Conservation (phyloP, 2,113 vertebrate genomes). For the Deroptyus accipitrinus region DNA sequence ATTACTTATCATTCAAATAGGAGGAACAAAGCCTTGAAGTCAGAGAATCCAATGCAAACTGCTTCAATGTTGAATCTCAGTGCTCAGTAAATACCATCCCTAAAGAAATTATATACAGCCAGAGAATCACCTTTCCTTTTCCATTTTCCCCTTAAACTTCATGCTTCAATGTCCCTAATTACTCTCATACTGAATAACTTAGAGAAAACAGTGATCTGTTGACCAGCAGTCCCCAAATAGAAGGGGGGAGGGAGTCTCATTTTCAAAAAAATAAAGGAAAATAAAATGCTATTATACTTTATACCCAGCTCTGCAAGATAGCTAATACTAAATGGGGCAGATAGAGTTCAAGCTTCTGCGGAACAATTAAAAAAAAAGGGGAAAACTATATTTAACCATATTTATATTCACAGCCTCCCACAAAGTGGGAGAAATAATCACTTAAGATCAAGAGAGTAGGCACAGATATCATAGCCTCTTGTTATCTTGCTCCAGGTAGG, state of each 20-base stretch:
- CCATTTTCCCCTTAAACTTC: neutral
- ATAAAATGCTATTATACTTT: neutral
- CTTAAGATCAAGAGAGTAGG: neutral
- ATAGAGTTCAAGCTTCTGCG: neutral
- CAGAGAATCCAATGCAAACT: neutral
- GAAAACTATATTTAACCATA: constrained; percentile 21
- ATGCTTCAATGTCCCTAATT: neutral
- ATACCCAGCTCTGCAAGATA: neutral
- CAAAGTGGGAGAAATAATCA: neutral
- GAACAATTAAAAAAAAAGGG: neutral
- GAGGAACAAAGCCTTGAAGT: constrained; percentile 29
- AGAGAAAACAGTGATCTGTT: neutral
- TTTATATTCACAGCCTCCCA: constrained; percentile 5
- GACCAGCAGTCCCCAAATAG: neutral
- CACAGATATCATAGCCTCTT: neutral
- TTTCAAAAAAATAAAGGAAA: neutral
- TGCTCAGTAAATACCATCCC: neutral
- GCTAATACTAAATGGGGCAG: neutral
- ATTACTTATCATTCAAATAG: neutral
- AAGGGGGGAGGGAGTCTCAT: neutral
- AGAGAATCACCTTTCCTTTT: neutral
- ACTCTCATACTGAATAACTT: constrained; percentile 1
- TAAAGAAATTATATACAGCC: neutral
- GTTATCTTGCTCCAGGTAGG: neutral
- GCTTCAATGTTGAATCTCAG: neutral